phyloP scores from a whole-genome alignment of 1,140 invertebrate species.

The Platorchestia sp. region DNA sequence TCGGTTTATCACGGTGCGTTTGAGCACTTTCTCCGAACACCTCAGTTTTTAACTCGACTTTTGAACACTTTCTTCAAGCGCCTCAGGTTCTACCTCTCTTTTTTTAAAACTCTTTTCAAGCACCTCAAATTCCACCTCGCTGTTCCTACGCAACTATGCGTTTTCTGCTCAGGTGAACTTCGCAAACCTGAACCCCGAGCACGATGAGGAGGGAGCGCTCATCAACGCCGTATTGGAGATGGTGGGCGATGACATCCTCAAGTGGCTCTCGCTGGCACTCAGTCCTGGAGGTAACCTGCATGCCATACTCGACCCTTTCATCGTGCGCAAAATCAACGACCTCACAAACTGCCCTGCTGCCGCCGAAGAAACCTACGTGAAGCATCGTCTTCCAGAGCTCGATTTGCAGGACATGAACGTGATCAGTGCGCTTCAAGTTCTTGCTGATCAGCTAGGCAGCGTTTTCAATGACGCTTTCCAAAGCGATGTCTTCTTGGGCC shows the following conservation, averaged over 20 bases:
- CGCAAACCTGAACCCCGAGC: conserved; percentile 55
- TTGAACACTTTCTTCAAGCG: too few relatives aligned
- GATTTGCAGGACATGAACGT: background rate
- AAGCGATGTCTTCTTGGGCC: background rate
- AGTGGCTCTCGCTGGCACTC: conserved; percentile 53
- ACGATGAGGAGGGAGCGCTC: conserved; percentile 56
- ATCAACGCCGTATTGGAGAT: conserved; percentile 58
- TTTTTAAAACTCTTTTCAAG: too few relatives aligned
- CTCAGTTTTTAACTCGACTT: too few relatives aligned
- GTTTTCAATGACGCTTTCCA: background rate
- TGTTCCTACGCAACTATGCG: too few relatives aligned
- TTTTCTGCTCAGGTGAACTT: conserved; percentile 57
- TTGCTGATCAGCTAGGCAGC: background rate
- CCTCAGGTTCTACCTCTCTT: too few relatives aligned
- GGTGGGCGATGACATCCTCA: conserved; percentile 61
- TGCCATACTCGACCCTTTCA: background rate
- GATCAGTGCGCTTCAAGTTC: background rate
- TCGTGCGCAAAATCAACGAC: conserved; percentile 49
- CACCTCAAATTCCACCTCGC: too few relatives aligned
- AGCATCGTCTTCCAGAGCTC: background rate
- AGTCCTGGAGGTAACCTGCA: conserved; percentile 37
- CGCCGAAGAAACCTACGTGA: background rate
- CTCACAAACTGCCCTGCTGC: background rate
- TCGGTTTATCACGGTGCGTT: too few relatives aligned
- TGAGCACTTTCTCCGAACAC: too few relatives aligned